Percentiles rank a stretch among this genome's conserved stretches.
phyloP scores from a whole-genome alignment of 1,140 invertebrate genomes.

The Drosophila fuyamai region DNA sequence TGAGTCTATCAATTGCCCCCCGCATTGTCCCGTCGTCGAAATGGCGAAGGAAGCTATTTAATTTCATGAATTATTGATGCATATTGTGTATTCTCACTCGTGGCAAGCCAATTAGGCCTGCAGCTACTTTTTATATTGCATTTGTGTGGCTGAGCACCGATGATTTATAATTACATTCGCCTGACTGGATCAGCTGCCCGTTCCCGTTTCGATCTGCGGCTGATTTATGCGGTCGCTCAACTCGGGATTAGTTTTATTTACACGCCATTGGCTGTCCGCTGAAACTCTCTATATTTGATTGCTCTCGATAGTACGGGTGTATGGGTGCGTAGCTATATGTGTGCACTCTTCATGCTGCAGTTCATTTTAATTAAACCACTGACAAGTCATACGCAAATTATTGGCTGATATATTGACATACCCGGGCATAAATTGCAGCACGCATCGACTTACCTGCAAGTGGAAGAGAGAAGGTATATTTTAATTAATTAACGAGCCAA shows the following conservation, averaged over 20 bases:
- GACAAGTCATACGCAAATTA: conserved; percentile 57
- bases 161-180: conserved; percentile 63
- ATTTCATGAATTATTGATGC: conserved; percentile 80
- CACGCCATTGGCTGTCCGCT: conserved; percentile 51
- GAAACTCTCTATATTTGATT: conserved; percentile 11
- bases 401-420: conserved; percentile 32
- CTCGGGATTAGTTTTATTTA: conserved; percentile 73
- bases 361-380: conserved; percentile 80
- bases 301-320: conserved; percentile 1
- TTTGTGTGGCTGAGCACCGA: conserved; percentile 43
- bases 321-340: background rate
- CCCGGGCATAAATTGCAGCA: conserved; percentile 20
- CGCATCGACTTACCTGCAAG: conserved; percentile 67
- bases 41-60: conserved; percentile 63
- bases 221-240: conserved; percentile 81
- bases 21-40: background rate
- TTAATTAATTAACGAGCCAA: conserved; percentile 51
- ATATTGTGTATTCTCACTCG: conserved; percentile 44
- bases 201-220: conserved; percentile 50
- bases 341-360: conserved; percentile 50
- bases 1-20: conserved; percentile 45
- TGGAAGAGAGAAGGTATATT: conserved; percentile 43
- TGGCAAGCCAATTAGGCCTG: conserved; percentile 61
- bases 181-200: conserved; percentile 28
- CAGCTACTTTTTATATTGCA: conserved; percentile 59